phyloP scores from a whole-genome alignment of 2,797 vertebrate species.

The Merluccius polli region DNA sequence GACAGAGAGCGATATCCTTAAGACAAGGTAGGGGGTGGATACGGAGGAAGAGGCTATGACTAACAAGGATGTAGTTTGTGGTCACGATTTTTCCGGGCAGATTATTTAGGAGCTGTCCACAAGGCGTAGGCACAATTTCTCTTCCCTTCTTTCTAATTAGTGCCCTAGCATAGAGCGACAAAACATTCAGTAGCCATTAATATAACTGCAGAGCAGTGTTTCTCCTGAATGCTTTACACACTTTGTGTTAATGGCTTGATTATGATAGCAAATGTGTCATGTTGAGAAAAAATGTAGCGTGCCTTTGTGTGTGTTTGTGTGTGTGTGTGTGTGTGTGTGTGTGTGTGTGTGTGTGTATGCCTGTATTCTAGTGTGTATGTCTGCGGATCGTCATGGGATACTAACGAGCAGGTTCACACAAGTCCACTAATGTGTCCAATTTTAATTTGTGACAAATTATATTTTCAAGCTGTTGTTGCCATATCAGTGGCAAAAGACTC shows the following conservation, averaged over 20 bases:
- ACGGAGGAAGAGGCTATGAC: slow-evolving; percentile 51
- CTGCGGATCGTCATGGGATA: not conserved
- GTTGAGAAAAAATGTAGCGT: not conserved
- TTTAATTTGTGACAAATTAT: not conserved
- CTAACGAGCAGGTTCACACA: not conserved
- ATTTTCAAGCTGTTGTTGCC: not conserved
- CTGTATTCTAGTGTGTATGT: no score
- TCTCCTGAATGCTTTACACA: not conserved
- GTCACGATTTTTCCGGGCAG: slow-evolving; percentile 48
- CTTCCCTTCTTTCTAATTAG: not conserved
- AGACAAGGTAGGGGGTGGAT: slow-evolving; percentile 46
- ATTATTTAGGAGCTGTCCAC: slow-evolving; percentile 45
- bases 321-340: not conserved
- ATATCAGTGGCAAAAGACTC: not conserved
- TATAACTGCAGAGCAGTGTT: not conserved
- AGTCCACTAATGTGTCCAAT: not conserved
- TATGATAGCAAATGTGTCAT: not conserved
- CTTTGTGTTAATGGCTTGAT: not conserved
- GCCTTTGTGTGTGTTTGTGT: not conserved
- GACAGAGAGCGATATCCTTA: slow-evolving; percentile 51
- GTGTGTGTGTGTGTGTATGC: no score
- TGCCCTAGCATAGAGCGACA: not conserved
- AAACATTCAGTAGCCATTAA: not conserved
- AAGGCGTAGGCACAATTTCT: not conserved
- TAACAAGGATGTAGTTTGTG: slow-evolving; percentile 53